Evolutionary conservation across 1,140 invertebrate genomes (phyloP).

Genomic region (Drosophila littoralis): DNA sequence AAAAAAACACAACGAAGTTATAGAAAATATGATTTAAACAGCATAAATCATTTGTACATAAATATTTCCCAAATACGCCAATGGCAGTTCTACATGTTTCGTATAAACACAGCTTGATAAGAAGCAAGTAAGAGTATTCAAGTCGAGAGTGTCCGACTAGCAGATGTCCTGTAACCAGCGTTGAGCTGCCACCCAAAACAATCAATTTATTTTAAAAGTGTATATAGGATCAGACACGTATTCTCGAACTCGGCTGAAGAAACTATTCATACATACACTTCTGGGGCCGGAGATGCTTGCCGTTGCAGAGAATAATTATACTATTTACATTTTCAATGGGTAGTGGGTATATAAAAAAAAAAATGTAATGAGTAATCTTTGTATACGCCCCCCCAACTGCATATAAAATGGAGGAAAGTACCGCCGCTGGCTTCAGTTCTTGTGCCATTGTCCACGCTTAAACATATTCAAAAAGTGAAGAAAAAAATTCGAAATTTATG

Average conservation of each 20-base stretch:
- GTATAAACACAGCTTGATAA: background rate
- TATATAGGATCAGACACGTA: too few relatives aligned
- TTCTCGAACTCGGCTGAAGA: too few relatives aligned
- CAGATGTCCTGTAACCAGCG: background rate
- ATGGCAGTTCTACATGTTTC: background rate
- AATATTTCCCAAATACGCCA: too few relatives aligned
- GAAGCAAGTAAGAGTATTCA: background rate
- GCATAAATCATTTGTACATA: too few relatives aligned
- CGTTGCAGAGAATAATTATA: too few relatives aligned
- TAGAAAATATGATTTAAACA: too few relatives aligned
- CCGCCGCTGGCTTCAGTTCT: constrained; percentile 10
- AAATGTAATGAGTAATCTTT: background rate
- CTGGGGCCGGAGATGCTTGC: too few relatives aligned
- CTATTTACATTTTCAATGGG: too few relatives aligned
- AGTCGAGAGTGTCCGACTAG: background rate
- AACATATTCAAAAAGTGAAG: background rate
- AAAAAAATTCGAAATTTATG: background rate
- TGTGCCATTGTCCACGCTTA: background rate
- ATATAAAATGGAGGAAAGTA: constrained; percentile 22
- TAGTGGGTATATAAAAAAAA: too few relatives aligned
- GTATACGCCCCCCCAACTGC: constrained; percentile 22
- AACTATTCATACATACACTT: too few relatives aligned
- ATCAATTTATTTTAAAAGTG: too few relatives aligned
- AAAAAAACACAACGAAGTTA: background rate
- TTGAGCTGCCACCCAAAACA: too few relatives aligned